Conservation (phyloP, 2,797 vertebrate genomes). For the Tapera naevia region DNA sequence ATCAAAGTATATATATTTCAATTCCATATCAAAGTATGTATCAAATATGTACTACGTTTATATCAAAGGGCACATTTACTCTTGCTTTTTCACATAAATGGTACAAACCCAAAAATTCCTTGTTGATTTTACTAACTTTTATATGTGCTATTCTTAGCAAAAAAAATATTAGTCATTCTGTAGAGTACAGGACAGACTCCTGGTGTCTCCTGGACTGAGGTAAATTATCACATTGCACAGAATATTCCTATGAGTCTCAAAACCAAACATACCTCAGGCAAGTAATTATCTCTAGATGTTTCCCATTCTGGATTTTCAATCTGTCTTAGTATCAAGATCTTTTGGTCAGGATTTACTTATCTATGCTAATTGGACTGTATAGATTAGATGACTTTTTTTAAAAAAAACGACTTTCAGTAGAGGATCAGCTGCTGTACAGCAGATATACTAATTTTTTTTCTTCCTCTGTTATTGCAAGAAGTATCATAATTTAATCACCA, state of each 20-base stretch:
- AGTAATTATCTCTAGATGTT: not conserved
- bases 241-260: not conserved
- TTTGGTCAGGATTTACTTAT: not conserved
- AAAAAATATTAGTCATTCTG: not conserved
- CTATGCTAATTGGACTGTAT: not conserved
- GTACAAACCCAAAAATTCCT: not conserved
- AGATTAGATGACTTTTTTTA: not conserved
- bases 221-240: not conserved
- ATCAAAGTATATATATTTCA: too few relatives aligned
- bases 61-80: not conserved
- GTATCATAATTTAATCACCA: not conserved
- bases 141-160: not conserved
- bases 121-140: not conserved
- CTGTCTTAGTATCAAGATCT: not conserved
- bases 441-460: not conserved
- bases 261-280: not conserved
- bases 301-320: not conserved
- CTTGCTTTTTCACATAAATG: not conserved
- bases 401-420: fast-evolving
- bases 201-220: not conserved
- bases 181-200: not conserved
- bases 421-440: not conserved
- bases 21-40: too few relatives aligned
- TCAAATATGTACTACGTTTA: too few relatives aligned
- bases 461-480: not conserved